Evolutionary conservation across 1,140 invertebrate genomes (phyloP), one percentile per base, ranked within the genome.

Genomic region (Scaptomyza hsui): DNA sequence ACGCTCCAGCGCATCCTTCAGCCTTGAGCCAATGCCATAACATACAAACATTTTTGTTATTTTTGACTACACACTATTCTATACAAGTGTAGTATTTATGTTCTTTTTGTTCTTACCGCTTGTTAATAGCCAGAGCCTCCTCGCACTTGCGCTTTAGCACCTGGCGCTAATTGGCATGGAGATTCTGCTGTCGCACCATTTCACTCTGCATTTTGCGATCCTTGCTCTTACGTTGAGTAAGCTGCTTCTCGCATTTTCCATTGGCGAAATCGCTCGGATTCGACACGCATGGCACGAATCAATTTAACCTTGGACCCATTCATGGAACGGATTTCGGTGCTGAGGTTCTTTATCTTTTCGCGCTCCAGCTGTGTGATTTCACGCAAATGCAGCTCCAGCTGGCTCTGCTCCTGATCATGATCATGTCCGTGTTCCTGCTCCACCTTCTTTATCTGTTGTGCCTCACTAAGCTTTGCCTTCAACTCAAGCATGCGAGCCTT

Each of bases 141-240:
- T 98, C 96, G 85, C 97, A 95, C 92, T 97, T 98, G 15, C 97
- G 93, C 75, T 96, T 97, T 3, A 96, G 93, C 6, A 98, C 97
- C 85, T 94, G 95, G 70, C 97, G 95, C 78, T 98, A 96, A 79
- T 96, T 96, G 49, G 93, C 92, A 80, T 97, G 95, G 18, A 95
- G 92, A 3, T 93, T 93, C 91, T 98, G 95, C 92, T 98, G 94
- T 78, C 95, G 94, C 0, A 93, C 94, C 72, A 98, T 95, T 92
- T 97, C 95, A 72, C 94, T 95, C 61, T 96, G 94, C 35, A 95
- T 93, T 80, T 97, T 97, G 42, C 95, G 93, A 89, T 97, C 97
- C 89, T 97, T 94, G 77, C 94, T 94, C 74, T 95, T 95, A 1
- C 98, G 91, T 75, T 96, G 95, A 6, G 94, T 93, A 15, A 98